phyloP scores from a whole-genome alignment of 2,888 invertebrate genomes.

The Acanthoscelides obtectus region DNA sequence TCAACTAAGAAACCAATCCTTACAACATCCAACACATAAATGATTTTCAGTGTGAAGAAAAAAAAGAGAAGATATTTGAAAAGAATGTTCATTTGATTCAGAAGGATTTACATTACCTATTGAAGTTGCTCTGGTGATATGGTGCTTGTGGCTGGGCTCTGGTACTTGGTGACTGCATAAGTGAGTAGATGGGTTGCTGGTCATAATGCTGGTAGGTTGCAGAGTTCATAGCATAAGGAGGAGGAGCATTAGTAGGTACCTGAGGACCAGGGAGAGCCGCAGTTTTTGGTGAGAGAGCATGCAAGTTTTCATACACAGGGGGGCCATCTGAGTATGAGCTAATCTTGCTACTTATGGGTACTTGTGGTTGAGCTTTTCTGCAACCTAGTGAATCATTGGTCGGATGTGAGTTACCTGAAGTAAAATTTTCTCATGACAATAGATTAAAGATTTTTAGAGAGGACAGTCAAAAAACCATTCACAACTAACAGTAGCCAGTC shows the following conservation, averaged over 20 bases:
- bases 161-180: slow-evolving; percentile 33
- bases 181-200: slow-evolving; percentile 38
- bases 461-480: no score
- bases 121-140: slow-evolving; percentile 10
- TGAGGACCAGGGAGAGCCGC: slow-evolving; percentile 45
- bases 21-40: no score
- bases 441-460: no score
- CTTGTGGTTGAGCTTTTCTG: slow-evolving; percentile 79
- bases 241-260: slow-evolving; percentile 39
- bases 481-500: no score
- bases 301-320: slow-evolving; percentile 52
- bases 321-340: slow-evolving; percentile 48
- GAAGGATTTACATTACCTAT: slow-evolving; percentile 7
- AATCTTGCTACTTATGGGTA: slow-evolving; percentile 56
- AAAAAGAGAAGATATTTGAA: no score
- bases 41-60: no score
- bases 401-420: neutral
- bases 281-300: slow-evolving; percentile 33
- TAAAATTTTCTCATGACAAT: neutral
- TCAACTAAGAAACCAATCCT: no score
- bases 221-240: slow-evolving; percentile 30
- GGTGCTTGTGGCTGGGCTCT: slow-evolving; percentile 28
- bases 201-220: slow-evolving; percentile 19
- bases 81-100: neutral
- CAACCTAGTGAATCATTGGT: slow-evolving; percentile 38